phyloP scores from a whole-genome alignment of 2,113 vertebrate species.

The Ptyas mucosa region DNA sequence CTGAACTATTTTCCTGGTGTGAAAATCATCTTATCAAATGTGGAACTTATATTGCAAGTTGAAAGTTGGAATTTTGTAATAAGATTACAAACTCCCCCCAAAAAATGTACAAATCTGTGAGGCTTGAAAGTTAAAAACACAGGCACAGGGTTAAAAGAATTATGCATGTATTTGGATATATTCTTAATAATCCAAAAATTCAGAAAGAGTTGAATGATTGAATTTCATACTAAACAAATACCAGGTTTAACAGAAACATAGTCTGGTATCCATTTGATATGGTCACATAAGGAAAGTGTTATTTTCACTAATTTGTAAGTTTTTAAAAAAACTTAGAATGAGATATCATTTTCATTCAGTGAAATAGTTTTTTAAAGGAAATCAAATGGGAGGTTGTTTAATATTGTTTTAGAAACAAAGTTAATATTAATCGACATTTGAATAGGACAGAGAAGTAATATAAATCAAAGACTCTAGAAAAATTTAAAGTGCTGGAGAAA shows the following conservation, averaged over 20 bases:
- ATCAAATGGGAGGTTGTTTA: constrained; percentile 19
- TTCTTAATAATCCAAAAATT: constrained; percentile 5
- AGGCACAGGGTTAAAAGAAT: not conserved
- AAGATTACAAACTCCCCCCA: too few species aligned
- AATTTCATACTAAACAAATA: constrained; percentile 14
- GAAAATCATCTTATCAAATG: not conserved
- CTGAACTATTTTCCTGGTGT: not conserved
- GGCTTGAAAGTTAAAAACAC: not conserved
- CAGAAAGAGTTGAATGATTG: not conserved
- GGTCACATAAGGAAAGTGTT: constrained; percentile 6
- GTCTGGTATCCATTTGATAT: not conserved
- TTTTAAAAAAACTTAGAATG: not conserved
- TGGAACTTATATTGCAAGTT: not conserved
- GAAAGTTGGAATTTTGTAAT: not conserved
- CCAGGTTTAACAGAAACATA: not conserved
- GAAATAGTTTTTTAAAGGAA: not conserved
- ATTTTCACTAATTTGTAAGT: constrained; percentile 12
- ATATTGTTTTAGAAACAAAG: not conserved
- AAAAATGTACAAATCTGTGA: not conserved
- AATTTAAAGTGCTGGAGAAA: not conserved
- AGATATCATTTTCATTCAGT: constrained; percentile 14
- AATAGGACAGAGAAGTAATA: not conserved
- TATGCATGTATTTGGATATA: not conserved
- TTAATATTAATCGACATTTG: not conserved
- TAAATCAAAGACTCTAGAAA: not conserved